Conservation (phyloP, 2,888 invertebrate genomes). For the Deilephila porcellus region DNA sequence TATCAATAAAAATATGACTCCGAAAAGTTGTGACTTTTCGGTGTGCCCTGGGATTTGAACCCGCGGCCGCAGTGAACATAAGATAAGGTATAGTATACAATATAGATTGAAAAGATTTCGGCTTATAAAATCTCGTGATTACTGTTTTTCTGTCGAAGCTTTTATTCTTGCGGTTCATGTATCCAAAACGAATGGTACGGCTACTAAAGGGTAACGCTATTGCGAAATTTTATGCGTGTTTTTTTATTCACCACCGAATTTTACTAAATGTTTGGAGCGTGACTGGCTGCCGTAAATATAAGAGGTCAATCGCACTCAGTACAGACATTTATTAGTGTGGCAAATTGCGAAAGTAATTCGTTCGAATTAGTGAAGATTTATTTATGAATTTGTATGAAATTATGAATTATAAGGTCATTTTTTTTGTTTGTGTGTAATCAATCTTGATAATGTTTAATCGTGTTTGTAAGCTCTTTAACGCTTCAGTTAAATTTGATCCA, state of each 20-base stretch:
- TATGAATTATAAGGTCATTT: neutral
- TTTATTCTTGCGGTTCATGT: constrained; percentile 6
- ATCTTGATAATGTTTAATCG: neutral
- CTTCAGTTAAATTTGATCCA: neutral
- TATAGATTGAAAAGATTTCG: neutral
- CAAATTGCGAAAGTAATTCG: constrained; percentile 44
- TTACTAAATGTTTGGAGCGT: constrained; percentile 48
- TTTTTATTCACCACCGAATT: constrained; percentile 34
- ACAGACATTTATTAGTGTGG: constrained; percentile 39
- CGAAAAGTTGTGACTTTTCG: no score
- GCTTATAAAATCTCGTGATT: neutral
- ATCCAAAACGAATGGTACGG: constrained; percentile 1
- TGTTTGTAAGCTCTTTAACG: no score
- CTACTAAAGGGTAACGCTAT: constrained; percentile 20
- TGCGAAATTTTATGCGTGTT: constrained; percentile 20
- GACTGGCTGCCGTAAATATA: constrained; percentile 43
- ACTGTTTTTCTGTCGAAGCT: neutral
- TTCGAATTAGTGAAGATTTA: constrained; percentile 36
- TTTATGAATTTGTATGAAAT: constrained; percentile 17
- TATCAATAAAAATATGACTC: no score
- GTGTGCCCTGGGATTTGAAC: no score
- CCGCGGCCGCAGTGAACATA: no score
- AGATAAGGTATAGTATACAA: neutral
- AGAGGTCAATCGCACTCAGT: constrained; percentile 47
- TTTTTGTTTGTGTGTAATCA: neutral